Evolutionary conservation across 2,888 invertebrate species (phyloP), one percentile per base, ranked within the genome.

Genomic region (Hypsopygia costalis): DNA sequence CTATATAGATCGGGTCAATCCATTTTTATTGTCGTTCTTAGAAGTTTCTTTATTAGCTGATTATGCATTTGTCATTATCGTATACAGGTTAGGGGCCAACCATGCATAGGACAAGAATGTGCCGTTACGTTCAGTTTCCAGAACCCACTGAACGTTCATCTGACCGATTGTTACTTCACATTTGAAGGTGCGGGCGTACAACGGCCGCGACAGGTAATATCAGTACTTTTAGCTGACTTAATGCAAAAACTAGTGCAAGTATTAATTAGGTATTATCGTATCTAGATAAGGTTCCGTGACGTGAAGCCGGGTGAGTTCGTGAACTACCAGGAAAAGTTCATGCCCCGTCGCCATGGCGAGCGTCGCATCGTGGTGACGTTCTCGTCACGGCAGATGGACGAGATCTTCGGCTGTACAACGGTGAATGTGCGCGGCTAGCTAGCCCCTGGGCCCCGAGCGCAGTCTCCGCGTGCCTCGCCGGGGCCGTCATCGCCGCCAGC

Each of bases 181-280:
- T 89, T 94, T 41, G 94, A 94, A 80, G 94, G 94, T 16, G 90
- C 92, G 6, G 93, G 94, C 32, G 71, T 93, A 5, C 90, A 91
- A 52, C 82, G 91, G 58, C 92, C 92, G 28, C 88, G 91, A 69
- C 90, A 90, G 70, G 87, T 91, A 64, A n/a, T 32, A n/a, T n/a
- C n/a, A n/a, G n/a, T n/a, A n/a, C n/a, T n/a, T n/a, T n/a, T n/a
- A n/a, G n/a, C n/a, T n/a, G n/a, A n/a, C n/a, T n/a, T n/a, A n/a
- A n/a, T n/a, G n/a, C n/a, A n/a, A n/a, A n/a, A n/a, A n/a, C n/a
- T n/a, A n/a, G n/a, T n/a, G n/a, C n/a, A n/a, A n/a, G n/a, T n/a
- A n/a, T n/a, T n/a, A n/a, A n/a, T n/a, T n/a, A n/a, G n/a, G n/a
- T n/a, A n/a, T n/a, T n/a, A n/a, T n/a, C n/a, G n/a, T n/a, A n/a